Base-by-base conservation (phyloP, 2,797 vertebrate species). In the Anguilla obscura region DNA sequence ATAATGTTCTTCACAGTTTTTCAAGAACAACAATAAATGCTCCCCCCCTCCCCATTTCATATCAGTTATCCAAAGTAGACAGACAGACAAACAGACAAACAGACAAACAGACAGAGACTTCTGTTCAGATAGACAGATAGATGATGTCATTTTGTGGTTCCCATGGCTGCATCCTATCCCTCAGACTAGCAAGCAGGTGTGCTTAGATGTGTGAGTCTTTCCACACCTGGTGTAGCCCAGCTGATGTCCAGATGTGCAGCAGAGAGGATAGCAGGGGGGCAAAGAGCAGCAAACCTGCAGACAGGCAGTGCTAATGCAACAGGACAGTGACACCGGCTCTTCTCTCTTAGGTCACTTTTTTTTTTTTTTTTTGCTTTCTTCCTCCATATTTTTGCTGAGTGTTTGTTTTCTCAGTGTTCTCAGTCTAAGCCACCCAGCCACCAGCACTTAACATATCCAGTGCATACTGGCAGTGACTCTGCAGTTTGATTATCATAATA, bases 361-460 rank as follows among this genome's bases (percentile, higher is more conserved):
- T 45, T 45, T 45, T 79, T 45, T 21, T 45, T 16, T 45, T 21
- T 18, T 0, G 33, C 74, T 45, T 79, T 40, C 74, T 79, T 79
- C 16, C 36, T 40, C 33, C 18, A 36, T 45, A 40, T 40, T 79
- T 16, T 36, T 82, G 45, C 9, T 82, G 40, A 5, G 18, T 27
- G 24, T 9, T 16, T 76, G 40, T 24, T 82, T 50, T 80, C 18
- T 80, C 12, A 48, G 14, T 21, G n/a, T 1, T n/a, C 40, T 82
- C 40, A 82, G 50, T 24, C 8, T 18, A 82, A n/a, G 21, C 79
- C 79, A 82, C 36, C 79, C 79, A 82, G 79, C 24, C 79, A 82
- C 9, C 40, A 48, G 79, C n/a, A 4, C 79, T 50, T 82, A 50
- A 82, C 45, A 82, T 50, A 7, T 21, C 79, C 21, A 24, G 18